Evolutionary conservation across 2,113 vertebrate genomes (phyloP).

Genomic region (Phalacrocorax brasilianus): DNA sequence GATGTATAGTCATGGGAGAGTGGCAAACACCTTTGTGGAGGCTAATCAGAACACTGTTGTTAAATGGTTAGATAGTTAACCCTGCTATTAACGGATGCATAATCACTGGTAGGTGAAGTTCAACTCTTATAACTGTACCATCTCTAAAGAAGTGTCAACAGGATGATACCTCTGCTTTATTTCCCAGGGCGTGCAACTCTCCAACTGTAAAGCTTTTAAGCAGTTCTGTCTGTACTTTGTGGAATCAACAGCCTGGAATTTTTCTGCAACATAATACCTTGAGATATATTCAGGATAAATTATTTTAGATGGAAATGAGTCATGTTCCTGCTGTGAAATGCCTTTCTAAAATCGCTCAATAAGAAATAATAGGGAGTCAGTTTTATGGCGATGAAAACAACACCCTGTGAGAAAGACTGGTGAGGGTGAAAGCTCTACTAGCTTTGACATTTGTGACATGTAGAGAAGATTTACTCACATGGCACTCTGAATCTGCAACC

Average conservation of each 20-base stretch:
- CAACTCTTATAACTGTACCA: background rate
- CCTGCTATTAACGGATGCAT: background rate
- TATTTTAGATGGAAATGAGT: constrained; percentile 14
- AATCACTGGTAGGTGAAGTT: background rate
- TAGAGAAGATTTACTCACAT: constrained; percentile 4
- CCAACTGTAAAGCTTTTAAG: background rate
- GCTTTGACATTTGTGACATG: background rate
- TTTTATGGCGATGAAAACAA: constrained; percentile 41
- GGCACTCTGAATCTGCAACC: background rate
- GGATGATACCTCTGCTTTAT: background rate
- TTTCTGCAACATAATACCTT: background rate
- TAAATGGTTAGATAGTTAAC: background rate
- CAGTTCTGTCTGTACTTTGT: background rate
- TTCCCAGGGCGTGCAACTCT: background rate
- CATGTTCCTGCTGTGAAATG: background rate
- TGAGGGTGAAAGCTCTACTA: background rate
- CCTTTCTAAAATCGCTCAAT: background rate
- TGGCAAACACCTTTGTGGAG: background rate
- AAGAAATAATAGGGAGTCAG: constrained; percentile 6
- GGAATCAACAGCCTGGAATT: background rate
- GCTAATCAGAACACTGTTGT: background rate
- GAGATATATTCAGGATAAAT: background rate
- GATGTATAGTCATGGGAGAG: background rate
- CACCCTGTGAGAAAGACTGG: background rate
- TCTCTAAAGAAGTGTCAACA: background rate